Conservation (phyloP, 2,113 vertebrate species). For the Xiphophorus maculatus region DNA sequence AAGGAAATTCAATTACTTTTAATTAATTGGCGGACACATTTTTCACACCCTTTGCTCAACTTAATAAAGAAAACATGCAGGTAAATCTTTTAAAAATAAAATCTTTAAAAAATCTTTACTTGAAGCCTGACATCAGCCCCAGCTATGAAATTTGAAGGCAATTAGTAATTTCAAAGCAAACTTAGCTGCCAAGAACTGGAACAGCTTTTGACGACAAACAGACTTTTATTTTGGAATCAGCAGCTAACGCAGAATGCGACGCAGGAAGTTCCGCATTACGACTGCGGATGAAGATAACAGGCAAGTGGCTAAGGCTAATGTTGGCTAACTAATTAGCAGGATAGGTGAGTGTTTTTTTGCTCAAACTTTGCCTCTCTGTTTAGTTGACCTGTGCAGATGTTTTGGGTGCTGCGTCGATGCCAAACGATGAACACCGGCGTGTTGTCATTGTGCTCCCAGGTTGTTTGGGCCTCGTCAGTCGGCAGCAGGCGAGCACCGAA, state of each 20-base stretch:
- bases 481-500: constrained; percentile 51
- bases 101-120: no score
- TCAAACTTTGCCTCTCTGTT: constrained; percentile 9
- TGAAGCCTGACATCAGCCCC: no score
- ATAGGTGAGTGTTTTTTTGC: constrained; percentile 60
- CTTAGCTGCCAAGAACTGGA: neutral
- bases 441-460: constrained; percentile 47
- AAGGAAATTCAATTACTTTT: no score
- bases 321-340: constrained; percentile 73
- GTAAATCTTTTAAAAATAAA: no score
- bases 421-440: neutral
- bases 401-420: neutral
- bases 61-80: no score
- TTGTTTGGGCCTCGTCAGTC: constrained; percentile 51
- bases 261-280: constrained; percentile 73
- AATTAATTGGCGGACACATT: no score
- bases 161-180: no score
- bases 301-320: constrained; percentile 79
- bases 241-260: constrained; percentile 42
- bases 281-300: constrained; percentile 74
- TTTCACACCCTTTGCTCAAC: no score
- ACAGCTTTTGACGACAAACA: neutral
- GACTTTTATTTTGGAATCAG: constrained; percentile 68
- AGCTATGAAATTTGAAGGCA: no score
- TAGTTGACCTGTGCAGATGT: neutral